These are phyloP conservation scores for Campoplex capitator DNA, from an alignment of 2,888 invertebrate species.

Conservation along the genomic window DNA sequence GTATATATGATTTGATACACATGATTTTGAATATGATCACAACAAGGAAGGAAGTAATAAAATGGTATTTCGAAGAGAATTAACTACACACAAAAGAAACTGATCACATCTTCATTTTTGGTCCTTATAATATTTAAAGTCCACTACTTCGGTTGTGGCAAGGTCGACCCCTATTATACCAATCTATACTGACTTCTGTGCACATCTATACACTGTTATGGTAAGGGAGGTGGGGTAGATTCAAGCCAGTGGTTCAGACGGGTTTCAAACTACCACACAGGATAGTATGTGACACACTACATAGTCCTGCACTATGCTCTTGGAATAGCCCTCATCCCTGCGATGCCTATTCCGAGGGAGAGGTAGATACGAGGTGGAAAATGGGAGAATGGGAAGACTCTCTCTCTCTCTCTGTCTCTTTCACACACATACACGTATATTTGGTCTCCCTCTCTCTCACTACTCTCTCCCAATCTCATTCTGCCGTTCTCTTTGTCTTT, in stretches of 20 bases:
- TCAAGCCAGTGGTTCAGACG: conserved; percentile 34
- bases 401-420: neutral
- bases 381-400: conserved; percentile 61
- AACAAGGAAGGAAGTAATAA: neutral
- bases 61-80: neutral
- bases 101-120: neutral
- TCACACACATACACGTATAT: neutral
- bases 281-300: conserved; percentile 39
- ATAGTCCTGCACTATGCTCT: conserved; percentile 34
- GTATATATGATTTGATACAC: neutral
- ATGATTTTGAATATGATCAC: too few species aligned
- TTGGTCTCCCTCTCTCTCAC: conserved; percentile 19
- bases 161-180: conserved; percentile 38
- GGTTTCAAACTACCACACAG: conserved; percentile 48
- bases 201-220: conserved; percentile 26
- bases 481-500: conserved; percentile 17
- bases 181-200: conserved; percentile 19
- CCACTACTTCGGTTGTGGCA: conserved; percentile 2
- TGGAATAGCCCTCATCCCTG: conserved; percentile 69
- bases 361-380: conserved; percentile 68
- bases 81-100: neutral
- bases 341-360: conserved; percentile 81
- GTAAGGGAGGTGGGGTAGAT: neutral
- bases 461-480: conserved; percentile 31
- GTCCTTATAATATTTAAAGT: neutral